Percentiles rank a stretch among this genome's conserved stretches.
These are phyloP conservation scores for Coracias cyanogaster DNA, from an alignment of 2,797 vertebrate species.

Conservation along the genomic window DNA sequence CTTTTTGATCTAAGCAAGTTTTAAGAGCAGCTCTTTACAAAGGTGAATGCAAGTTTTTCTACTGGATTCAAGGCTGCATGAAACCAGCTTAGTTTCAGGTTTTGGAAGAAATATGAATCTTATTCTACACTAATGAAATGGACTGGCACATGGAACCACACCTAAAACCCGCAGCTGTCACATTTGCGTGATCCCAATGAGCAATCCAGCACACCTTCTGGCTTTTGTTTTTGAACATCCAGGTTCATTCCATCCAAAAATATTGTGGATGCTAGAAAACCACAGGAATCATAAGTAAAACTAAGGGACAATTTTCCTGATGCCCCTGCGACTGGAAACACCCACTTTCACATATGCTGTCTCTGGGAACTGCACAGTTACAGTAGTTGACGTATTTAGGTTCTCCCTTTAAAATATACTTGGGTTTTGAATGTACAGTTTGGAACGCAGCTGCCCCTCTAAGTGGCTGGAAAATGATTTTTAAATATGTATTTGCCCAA, in stretches of 20 bases:
- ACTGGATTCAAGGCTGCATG: neutral
- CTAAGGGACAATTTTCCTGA: neutral
- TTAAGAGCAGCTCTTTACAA: neutral
- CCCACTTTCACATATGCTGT: neutral
- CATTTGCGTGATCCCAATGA: neutral
- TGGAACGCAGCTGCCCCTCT: neutral
- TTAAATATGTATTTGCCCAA: neutral
- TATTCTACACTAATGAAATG: neutral
- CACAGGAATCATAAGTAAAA: neutral
- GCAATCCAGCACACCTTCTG: neutral
- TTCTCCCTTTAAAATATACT: neutral
- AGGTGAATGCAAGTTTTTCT: neutral
- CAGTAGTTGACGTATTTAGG: neutral
- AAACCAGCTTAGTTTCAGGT: neutral
- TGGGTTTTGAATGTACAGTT: neutral
- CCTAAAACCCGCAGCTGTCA: neutral
- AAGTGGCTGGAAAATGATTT: neutral
- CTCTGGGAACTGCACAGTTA: neutral
- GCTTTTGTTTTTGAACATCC: neutral
- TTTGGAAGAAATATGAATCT: neutral
- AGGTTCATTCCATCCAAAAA: neutral
- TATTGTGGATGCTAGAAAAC: neutral
- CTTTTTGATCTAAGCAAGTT: neutral
- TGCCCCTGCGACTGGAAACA: neutral
- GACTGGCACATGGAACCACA: neutral